Evolutionary conservation across 2,888 invertebrate genomes (phyloP).

Genomic region (Eurytoma adleriae): DNA sequence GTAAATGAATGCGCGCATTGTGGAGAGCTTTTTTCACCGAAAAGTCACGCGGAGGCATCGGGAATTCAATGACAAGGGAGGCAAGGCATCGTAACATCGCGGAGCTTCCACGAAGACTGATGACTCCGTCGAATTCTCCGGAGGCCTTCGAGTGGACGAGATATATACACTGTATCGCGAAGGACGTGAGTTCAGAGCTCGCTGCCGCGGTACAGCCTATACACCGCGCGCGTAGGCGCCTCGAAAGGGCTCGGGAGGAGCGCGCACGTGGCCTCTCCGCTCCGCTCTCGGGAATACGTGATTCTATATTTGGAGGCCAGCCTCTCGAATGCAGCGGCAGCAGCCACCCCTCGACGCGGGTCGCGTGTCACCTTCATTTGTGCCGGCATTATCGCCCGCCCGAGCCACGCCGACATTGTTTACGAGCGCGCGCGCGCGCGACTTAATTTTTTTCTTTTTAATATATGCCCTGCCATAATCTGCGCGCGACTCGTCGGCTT

Average conservation of each 20-base stretch:
- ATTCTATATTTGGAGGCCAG: too few species aligned
- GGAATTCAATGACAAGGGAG: background rate
- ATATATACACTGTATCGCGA: slow-evolving; percentile 1
- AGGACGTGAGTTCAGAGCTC: background rate
- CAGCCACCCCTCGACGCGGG: background rate
- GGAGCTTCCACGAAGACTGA: slow-evolving; percentile 14
- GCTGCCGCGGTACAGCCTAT: background rate
- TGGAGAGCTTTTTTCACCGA: too few species aligned
- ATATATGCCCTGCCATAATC: too few species aligned
- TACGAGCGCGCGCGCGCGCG: background rate
- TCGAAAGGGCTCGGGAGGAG: slow-evolving; percentile 1
- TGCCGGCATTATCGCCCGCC: background rate
- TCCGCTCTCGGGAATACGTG: background rate
- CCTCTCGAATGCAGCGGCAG: background rate
- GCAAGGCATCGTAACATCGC: background rate
- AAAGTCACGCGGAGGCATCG: too few species aligned
- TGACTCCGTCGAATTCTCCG: slow-evolving; percentile 32
- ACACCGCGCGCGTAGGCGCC: background rate
- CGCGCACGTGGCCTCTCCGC: background rate
- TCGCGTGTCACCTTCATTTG: slow-evolving; percentile 13
- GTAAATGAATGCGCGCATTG: too few species aligned
- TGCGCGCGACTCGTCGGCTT: too few species aligned
- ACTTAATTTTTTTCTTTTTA: too few species aligned
- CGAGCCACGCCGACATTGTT: background rate
- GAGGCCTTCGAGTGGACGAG: slow-evolving; percentile 32